Percentiles rank a stretch among this genome's conserved stretches.
Evolutionary conservation across 1,140 invertebrate genomes (phyloP).

Genomic region (Spodoptera frugiperda): DNA sequence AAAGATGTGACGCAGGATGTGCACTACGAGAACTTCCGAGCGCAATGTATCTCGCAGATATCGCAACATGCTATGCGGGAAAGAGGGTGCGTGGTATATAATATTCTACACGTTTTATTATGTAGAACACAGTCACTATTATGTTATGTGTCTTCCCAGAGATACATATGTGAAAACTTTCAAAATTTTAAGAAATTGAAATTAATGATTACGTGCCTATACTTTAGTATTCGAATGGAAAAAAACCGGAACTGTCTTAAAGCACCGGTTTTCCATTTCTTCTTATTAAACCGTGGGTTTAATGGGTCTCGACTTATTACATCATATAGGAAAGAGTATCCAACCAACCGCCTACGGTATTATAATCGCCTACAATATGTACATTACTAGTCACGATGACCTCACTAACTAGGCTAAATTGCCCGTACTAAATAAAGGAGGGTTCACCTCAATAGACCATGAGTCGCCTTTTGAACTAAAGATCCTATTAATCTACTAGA

Average conservation of each 20-base stretch:
- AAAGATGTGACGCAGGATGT: conserved; percentile 98
- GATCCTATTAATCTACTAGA: neutral
- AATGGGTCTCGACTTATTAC: too few species aligned
- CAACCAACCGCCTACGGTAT: conserved; percentile 1
- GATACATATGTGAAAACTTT: too few species aligned
- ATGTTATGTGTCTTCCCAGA: too few species aligned
- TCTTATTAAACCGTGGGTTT: too few species aligned
- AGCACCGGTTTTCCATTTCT: too few species aligned
- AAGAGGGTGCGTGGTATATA: conserved; percentile 87
- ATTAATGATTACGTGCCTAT: too few species aligned
- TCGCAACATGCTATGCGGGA: conserved; percentile 94
- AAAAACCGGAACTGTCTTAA: too few species aligned
- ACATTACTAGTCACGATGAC: conserved; percentile 12
- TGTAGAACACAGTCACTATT: too few species aligned
- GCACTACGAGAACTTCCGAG: conserved; percentile 98
- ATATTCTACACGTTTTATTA: neutral
- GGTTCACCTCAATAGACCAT: conserved; percentile 40
- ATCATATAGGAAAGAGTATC: neutral
- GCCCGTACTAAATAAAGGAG: conserved; percentile 37
- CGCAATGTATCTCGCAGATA: conserved; percentile 95
- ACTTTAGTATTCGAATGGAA: too few species aligned
- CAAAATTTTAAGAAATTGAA: too few species aligned
- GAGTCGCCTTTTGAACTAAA: neutral
- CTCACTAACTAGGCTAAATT: conserved; percentile 44
- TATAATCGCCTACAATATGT: conserved; percentile 11